Evolutionary conservation across 2,113 vertebrate genomes (phyloP), one percentile per base, ranked within the genome.

Genomic region (Etheostoma spectabile): DNA sequence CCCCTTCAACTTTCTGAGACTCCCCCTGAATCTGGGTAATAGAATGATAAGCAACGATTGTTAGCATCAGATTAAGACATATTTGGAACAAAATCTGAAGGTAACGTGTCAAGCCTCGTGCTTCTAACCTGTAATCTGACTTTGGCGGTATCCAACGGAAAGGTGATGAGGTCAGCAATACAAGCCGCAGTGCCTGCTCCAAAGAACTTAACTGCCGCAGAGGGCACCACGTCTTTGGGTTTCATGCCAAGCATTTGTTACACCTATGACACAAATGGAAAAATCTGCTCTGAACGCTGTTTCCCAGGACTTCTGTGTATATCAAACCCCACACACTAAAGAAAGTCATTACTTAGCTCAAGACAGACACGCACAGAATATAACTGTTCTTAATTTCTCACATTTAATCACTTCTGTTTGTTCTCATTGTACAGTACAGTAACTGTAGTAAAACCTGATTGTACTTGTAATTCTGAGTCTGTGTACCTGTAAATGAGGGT

Each of bases 91-190:
- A 21, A 76, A 21, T 24, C 16, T 53, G 6, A 5, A 48, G 53
- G 7, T 57, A 6, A 8, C 35, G 48, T 52, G 13, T 15, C 5
- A 6, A 22, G 15, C 1, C 10, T 18, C 30, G 21, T 22, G 38
- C 8, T 5, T 55, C 91, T 92, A 67, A 98, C 97, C 96, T 98
- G 97, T 15, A 98, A 93, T 73, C 97, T 92, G 79, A 97, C 97
- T 95, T 98, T 98, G 10, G 96, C 96, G 0, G 96, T 98, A 67
- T 98, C 97, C 79, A 98, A 77, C 14, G 97, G 97, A 87, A 97
- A 98, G 33, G 97, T 98, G 79, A 97, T 79, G 8, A 98, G 94
- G 84, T 98, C 97, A 7, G 97, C 97, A 0, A 98, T 91, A 90
- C 97, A 98, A 42, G 91, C 97, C 0, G 97, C 97, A 0, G 93